These are phyloP conservation scores for Chrysolophus pictus DNA, from an alignment of 2,797 vertebrate genomes.

Conservation along the genomic window DNA sequence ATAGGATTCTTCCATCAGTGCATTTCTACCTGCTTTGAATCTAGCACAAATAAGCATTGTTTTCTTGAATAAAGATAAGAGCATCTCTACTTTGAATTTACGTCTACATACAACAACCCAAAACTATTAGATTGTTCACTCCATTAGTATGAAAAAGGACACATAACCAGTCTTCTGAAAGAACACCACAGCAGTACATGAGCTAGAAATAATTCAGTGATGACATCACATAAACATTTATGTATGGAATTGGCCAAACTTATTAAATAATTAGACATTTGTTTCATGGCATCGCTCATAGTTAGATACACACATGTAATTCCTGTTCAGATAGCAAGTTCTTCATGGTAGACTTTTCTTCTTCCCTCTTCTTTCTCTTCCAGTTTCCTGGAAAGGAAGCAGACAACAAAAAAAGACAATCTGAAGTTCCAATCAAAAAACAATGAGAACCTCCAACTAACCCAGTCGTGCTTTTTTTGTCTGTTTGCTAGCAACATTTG, in stretches of 20 bases:
- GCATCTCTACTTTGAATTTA: background rate
- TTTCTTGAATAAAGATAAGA: background rate
- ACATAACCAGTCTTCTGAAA: background rate
- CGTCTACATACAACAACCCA: background rate
- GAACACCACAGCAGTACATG: background rate
- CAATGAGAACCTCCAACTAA: background rate
- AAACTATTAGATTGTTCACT: background rate
- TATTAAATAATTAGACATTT: background rate
- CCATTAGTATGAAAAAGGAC: background rate
- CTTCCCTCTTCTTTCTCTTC: background rate
- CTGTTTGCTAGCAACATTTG: background rate
- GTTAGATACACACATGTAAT: background rate
- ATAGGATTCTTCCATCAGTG: slow-evolving; percentile 74
- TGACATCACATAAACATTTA: background rate
- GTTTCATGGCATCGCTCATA: background rate
- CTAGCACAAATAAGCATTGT: slow-evolving; percentile 39
- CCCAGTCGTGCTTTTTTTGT: background rate
- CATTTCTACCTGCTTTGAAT: slow-evolving; percentile 75
- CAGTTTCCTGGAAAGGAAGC: background rate
- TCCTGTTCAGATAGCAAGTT: background rate
- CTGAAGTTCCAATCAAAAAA: background rate
- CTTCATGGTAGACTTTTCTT: background rate
- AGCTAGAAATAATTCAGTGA: background rate
- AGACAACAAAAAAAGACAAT: background rate
- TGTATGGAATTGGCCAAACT: background rate